A percentile compares a stretch with the other conserved stretches of the same genome.
phyloP scores from a whole-genome alignment of 2,113 vertebrate genomes.

The Polyodon spathula region DNA sequence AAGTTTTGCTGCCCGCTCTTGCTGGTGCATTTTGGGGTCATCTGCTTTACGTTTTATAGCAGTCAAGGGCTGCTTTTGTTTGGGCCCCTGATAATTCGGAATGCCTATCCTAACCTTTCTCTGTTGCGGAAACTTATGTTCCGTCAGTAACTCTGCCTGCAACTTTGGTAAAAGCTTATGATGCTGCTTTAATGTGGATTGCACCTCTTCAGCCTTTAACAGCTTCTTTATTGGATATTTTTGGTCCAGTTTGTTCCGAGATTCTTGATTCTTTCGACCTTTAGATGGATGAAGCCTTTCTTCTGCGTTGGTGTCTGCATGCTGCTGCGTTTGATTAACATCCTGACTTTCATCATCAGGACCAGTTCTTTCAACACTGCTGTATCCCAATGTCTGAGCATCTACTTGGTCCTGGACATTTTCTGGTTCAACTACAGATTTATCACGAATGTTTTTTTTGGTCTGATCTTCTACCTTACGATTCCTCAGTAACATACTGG shows the following conservation, averaged over 20 bases:
- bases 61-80: constrained; percentile 41
- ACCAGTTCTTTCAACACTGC: constrained; percentile 11
- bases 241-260: constrained; percentile 18
- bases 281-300: constrained; percentile 15
- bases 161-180: constrained; percentile 33
- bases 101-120: constrained; percentile 52
- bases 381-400: constrained; percentile 22
- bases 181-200: constrained; percentile 27
- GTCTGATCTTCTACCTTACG: constrained; percentile 15
- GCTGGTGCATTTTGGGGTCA: constrained; percentile 48
- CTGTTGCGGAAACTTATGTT: background rate
- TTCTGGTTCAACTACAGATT: constrained; percentile 24
- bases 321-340: constrained; percentile 16
- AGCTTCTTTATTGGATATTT: constrained; percentile 26
- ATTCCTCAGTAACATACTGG: constrained; percentile 27
- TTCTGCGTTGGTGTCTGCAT: constrained; percentile 11
- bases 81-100: constrained; percentile 37
- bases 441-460: background rate
- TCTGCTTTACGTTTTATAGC: constrained; percentile 59
- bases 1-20: constrained; percentile 50
- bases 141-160: constrained; percentile 18
- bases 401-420: constrained; percentile 25
- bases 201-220: constrained; percentile 38
- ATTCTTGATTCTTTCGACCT: constrained; percentile 20
- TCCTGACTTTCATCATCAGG: background rate